phyloP scores from a whole-genome alignment of 92 coral and sea anemone genomes.

The Hydrozoanthus gracilis region DNA sequence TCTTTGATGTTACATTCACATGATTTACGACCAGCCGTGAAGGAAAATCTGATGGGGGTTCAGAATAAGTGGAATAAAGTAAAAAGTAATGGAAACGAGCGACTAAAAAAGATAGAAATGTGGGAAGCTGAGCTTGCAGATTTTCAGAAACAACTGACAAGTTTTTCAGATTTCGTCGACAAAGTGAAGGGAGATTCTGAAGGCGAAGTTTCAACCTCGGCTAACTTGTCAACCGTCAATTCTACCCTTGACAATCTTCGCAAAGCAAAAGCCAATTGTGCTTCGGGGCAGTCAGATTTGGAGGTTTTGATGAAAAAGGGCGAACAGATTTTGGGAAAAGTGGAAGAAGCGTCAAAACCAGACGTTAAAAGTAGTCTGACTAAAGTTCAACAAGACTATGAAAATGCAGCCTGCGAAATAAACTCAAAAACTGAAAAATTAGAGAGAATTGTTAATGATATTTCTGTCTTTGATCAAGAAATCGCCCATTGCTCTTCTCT shows the following conservation, averaged over 20 bases:
- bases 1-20: slow-evolving; percentile 47
- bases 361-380: slow-evolving; percentile 44
- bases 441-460: slow-evolving; percentile 62
- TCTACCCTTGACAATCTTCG: slow-evolving; percentile 65
- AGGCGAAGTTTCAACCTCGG: slow-evolving; percentile 24
- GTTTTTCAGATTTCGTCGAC: slow-evolving; percentile 48
- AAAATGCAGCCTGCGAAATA: slow-evolving; percentile 45
- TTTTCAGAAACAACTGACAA: slow-evolving; percentile 51
- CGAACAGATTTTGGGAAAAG: slow-evolving; percentile 42
- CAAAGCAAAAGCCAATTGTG: slow-evolving; percentile 62
- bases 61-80: slow-evolving; percentile 59
- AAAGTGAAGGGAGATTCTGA: slow-evolving; percentile 48
- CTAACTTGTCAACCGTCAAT: slow-evolving; percentile 61
- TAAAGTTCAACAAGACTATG: slow-evolving; percentile 45
- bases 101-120: slow-evolving; percentile 54
- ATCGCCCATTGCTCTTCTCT: slow-evolving; percentile 77
- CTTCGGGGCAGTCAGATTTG: slow-evolving; percentile 52
- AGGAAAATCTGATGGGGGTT: slow-evolving; percentile 43
- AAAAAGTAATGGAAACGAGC: slow-evolving; percentile 40
- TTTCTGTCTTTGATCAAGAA: slow-evolving; percentile 74
- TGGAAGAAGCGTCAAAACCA: slow-evolving; percentile 54
- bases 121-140: slow-evolving; percentile 66
- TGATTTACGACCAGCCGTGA: slow-evolving; percentile 38
- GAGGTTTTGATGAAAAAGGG: slow-evolving; percentile 50
- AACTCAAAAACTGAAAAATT: slow-evolving; percentile 50